Evolutionary conservation across 2,797 vertebrate species (phyloP).

Genomic region (Gobio occitaniae): DNA sequence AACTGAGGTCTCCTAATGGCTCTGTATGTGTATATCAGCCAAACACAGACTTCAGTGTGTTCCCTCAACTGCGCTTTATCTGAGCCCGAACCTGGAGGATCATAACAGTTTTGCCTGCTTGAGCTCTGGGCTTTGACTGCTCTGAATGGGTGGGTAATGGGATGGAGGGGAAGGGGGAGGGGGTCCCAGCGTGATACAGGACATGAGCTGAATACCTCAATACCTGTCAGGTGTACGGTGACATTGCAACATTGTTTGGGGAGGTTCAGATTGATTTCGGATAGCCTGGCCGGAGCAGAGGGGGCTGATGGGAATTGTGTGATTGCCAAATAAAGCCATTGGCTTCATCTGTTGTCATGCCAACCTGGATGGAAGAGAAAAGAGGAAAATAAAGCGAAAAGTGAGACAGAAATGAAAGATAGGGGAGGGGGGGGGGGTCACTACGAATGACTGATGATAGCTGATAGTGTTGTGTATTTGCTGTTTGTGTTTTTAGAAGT

Average conservation of each 20-base stretch:
- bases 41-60: conserved; percentile 60
- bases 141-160: conserved; percentile 53
- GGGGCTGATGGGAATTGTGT: conserved; percentile 81
- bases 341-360: conserved; percentile 86
- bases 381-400: conserved; percentile 40
- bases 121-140: conserved; percentile 42
- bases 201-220: conserved; percentile 68
- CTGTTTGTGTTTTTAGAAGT: background rate
- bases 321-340: conserved; percentile 83
- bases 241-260: conserved; percentile 87
- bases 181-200: conserved; percentile 64
- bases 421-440: background rate
- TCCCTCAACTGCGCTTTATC: conserved; percentile 54
- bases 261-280: conserved; percentile 87
- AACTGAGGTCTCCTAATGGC: conserved; percentile 44
- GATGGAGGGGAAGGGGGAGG: conserved; percentile 64
- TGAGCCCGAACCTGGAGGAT: conserved; percentile 32
- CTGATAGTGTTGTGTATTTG: background rate
- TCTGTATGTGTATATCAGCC: conserved; percentile 41
- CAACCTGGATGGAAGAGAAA: conserved; percentile 71
- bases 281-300: conserved; percentile 81
- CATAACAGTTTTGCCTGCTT: conserved; percentile 35
- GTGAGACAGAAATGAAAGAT: conserved; percentile 18
- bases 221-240: conserved; percentile 93
- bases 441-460: background rate